Percentiles rank a stretch among this genome's conserved stretches.
Evolutionary conservation across 2,113 vertebrate species (phyloP).

Genomic region (Numenius arquata): DNA sequence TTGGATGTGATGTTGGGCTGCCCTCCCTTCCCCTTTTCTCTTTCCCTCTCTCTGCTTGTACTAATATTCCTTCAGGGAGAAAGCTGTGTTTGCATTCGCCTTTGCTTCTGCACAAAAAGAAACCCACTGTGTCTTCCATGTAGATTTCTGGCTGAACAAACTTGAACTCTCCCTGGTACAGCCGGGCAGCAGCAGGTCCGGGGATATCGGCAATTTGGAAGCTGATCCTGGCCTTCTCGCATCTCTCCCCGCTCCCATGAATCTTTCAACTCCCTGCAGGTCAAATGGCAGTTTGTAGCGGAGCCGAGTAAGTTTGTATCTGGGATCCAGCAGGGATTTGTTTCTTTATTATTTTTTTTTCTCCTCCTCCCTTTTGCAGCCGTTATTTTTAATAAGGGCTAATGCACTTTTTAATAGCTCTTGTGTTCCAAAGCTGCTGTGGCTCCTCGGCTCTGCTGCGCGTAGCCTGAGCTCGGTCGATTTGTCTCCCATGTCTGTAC

Average conservation of each 20-base stretch:
- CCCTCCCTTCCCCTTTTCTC: background rate
- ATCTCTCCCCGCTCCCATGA: background rate
- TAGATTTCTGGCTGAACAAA: constrained; percentile 67
- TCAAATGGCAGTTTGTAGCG: background rate
- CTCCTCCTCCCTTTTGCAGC: background rate
- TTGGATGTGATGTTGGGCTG: background rate
- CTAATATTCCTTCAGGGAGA: constrained; percentile 54
- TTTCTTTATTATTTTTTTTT: too few species aligned
- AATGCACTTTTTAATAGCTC: background rate
- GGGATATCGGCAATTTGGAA: background rate
- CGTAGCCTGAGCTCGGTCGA: background rate
- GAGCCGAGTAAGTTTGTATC: background rate
- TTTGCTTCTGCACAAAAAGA: constrained; percentile 42
- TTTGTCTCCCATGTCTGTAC: background rate
- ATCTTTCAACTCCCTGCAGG: background rate
- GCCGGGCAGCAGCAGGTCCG: background rate
- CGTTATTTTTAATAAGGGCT: background rate
- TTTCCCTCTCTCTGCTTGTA: background rate
- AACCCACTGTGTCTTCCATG: constrained; percentile 60
- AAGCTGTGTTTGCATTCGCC: constrained; percentile 45
- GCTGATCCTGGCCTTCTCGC: background rate
- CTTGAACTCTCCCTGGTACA: constrained; percentile 3
- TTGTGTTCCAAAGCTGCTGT: background rate
- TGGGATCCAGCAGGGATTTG: background rate
- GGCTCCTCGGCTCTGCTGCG: background rate